Conservation (phyloP, 2,888 invertebrate species). For the Lypha dubia region DNA sequence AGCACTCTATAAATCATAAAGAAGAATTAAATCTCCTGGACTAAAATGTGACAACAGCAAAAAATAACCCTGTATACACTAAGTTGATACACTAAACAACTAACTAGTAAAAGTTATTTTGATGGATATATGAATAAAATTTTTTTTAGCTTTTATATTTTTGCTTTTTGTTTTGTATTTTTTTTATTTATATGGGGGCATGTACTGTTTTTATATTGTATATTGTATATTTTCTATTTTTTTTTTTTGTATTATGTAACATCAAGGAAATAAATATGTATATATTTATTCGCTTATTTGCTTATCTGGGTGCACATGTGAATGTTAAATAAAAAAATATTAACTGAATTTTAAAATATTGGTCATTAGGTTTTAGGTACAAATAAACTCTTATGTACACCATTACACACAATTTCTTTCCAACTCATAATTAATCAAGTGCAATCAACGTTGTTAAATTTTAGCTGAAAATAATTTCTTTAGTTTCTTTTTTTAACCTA, state of each 20-base stretch:
- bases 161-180: conserved; percentile 13
- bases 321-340: conserved; percentile 31
- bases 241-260: conserved; percentile 56
- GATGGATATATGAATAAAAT: conserved; percentile 39
- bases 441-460: background rate
- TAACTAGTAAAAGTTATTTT: conserved; percentile 44
- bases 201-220: conserved; percentile 24
- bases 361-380: conserved; percentile 60
- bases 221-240: too few species aligned
- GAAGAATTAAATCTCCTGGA: background rate
- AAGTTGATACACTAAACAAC: too few species aligned
- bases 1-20: background rate
- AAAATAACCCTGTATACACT: background rate
- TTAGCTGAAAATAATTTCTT: too few species aligned
- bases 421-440: background rate
- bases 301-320: conserved; percentile 40
- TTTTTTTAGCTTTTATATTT: conserved; percentile 8
- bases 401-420: background rate
- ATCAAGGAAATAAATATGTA: conserved; percentile 67
- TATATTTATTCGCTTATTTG: conserved; percentile 52
- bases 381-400: conserved; percentile 41
- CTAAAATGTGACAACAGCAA: background rate
- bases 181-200: conserved; percentile 14
- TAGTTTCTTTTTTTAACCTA: background rate
- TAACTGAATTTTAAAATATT: conserved; percentile 49